Evolutionary conservation across 1,140 invertebrate genomes (phyloP), one percentile per base, ranked within the genome.

Genomic region (Odontomachus brunneus): DNA sequence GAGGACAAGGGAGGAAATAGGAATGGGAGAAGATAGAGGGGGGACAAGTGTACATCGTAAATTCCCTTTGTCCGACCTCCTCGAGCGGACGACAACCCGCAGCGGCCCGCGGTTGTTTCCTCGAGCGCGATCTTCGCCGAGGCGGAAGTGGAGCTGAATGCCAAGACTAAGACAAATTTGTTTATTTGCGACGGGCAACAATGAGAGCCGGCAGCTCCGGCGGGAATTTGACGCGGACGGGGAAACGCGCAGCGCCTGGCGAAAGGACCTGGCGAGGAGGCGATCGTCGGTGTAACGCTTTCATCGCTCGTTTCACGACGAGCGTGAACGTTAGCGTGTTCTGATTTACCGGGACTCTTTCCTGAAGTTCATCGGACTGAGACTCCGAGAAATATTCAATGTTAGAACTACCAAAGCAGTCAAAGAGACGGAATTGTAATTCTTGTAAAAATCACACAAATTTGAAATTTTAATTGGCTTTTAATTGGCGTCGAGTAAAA

Each of bases 1-100:
- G 67, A 66, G 5, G 57, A 24, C 17, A 12, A 14, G 12, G 29
- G 65, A 60, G 71, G 44, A 83, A 66, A 83, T 48, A 67, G 73
- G 22, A 62, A 73, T 7, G 80, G 63, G 71, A 48, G 65, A 66
- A 76, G 75, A 71, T 65, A 22, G 53, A 69, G 72, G 53, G 65
- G 69, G 78, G 71, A 82, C 67, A 82, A 76, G 66, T 62, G 62
- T 85, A 60, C 83, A 89, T 89, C 86, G 84, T 88, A 82, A 89
- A 89, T 90, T 89, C 88, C 73, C 84, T 89, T 90, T 90, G 89
- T 84, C 74, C 75, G 26, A 62, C n/a, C 78, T 60, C 69, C 33
- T 55, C 49, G 49, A 55, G 48, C 60, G 33, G 69, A 44, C 62
- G 76, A 88, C 82, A 57, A 83, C 71, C 67, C 71, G 48, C 48